A percentile compares a stretch with the other conserved stretches of the same genome.
phyloP scores from a whole-genome alignment of 2,888 invertebrate species.

The Epistrophe eligans region DNA sequence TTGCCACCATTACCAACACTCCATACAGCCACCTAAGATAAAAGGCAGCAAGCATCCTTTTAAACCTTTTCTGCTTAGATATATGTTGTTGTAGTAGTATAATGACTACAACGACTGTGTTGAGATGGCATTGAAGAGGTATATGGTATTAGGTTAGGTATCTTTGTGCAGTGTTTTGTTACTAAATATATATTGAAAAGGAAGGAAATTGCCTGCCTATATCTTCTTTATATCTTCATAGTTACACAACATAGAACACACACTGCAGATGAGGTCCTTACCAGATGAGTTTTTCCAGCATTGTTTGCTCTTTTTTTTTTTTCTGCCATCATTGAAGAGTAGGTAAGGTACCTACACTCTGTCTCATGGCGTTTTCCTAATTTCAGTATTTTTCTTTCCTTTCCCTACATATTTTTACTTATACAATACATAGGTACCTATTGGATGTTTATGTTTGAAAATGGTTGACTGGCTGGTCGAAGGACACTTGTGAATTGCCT shows the following conservation, averaged over 20 bases:
- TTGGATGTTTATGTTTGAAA: constrained; percentile 5
- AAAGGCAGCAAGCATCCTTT: constrained; percentile 42
- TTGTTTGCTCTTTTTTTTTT: constrained; percentile 55
- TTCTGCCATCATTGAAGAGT: background rate
- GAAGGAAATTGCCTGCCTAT: constrained; percentile 65
- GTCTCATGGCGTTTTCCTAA: constrained; percentile 31
- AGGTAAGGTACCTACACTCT: background rate
- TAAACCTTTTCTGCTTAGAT: constrained; percentile 24
- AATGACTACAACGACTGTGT: constrained; percentile 41
- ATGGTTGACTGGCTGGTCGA: constrained; percentile 30
- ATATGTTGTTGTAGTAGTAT: background rate
- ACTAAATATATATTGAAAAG: constrained; percentile 36
- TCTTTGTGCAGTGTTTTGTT: constrained; percentile 58
- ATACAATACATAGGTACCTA: too few relatives aligned
- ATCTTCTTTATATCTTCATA: constrained; percentile 6
- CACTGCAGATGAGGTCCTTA: constrained; percentile 38
- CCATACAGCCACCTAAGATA: constrained; percentile 18
- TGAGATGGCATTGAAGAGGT: constrained; percentile 49
- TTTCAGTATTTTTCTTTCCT: constrained; percentile 40
- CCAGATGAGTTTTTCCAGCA: constrained; percentile 38
- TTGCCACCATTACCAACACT: constrained; percentile 20
- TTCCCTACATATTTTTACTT: background rate
- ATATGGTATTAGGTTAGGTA: background rate
- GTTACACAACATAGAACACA: background rate
- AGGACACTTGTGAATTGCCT: constrained; percentile 69